Evolutionary conservation across 2,113 vertebrate species (phyloP).

Genomic region (Catagonus wagneri): DNA sequence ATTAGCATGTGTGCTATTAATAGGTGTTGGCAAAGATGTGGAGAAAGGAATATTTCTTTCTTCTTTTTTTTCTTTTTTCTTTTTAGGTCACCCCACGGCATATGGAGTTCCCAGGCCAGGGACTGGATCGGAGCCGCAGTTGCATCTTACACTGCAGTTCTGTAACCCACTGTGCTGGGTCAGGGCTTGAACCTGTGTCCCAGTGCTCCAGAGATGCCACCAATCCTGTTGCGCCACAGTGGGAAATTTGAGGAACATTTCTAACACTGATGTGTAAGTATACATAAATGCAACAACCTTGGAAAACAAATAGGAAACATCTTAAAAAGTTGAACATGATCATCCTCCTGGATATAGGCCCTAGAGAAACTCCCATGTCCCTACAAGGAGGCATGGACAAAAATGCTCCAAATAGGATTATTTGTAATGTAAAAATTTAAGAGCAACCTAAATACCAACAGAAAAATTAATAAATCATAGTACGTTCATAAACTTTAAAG

Average conservation of each 20-base stretch:
- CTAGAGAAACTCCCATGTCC: background rate
- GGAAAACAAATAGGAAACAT: background rate
- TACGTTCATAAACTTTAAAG: background rate
- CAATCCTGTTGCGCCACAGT: too few relatives aligned
- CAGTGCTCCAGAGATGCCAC: too few relatives aligned
- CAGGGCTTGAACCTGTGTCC: too few relatives aligned
- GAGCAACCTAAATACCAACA: background rate
- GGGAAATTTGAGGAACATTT: background rate
- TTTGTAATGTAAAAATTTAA: background rate
- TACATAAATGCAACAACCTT: background rate
- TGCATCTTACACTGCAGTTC: too few relatives aligned
- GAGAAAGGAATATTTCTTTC: background rate
- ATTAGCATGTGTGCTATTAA: background rate
- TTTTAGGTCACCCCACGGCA: too few relatives aligned
- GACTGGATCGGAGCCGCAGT: too few relatives aligned
- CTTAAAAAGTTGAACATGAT: background rate
- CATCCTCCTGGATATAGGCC: too few relatives aligned
- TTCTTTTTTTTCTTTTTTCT: too few relatives aligned
- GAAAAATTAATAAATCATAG: background rate
- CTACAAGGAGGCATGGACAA: background rate
- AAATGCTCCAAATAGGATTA: background rate
- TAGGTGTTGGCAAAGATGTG: slow-evolving; percentile 12
- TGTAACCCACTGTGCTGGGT: too few relatives aligned
- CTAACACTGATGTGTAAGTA: background rate
- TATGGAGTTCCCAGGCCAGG: too few relatives aligned